phyloP scores from a whole-genome alignment of 1,140 invertebrate species.

The Drosophila saltans region DNA sequence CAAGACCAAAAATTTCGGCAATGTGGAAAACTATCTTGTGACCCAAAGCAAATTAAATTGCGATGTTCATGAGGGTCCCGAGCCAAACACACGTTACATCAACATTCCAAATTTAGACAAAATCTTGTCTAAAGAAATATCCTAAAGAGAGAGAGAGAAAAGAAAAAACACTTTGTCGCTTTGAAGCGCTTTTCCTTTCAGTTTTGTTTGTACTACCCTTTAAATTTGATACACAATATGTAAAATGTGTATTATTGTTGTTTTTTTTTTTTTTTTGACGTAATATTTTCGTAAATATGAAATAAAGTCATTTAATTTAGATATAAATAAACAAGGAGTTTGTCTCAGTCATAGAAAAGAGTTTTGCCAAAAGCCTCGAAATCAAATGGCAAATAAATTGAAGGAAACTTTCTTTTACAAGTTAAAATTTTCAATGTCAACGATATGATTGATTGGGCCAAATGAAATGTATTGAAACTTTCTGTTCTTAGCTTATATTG shows the following conservation, averaged over 20 bases:
- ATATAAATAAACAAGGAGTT: neutral
- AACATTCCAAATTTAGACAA: constrained; percentile 30
- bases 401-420: too few species aligned
- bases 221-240: neutral
- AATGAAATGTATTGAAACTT: too few species aligned
- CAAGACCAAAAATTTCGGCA: constrained; percentile 29
- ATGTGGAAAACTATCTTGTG: constrained; percentile 28
- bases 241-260: neutral
- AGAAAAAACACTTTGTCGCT: constrained; percentile 11
- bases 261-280: neutral
- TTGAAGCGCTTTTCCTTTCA: constrained; percentile 14
- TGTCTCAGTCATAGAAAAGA: too few species aligned
- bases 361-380: too few species aligned
- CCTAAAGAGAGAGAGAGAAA: neutral
- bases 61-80: constrained; percentile 33
- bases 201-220: neutral
- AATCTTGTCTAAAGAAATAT: constrained; percentile 19
- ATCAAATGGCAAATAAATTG: too few species aligned
- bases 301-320: constrained; percentile 11
- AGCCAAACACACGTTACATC: constrained; percentile 40
- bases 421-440: too few species aligned
- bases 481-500: too few species aligned
- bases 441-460: too few species aligned
- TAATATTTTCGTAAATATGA: neutral
- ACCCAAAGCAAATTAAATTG: constrained; percentile 10